Base-by-base conservation (phyloP, 1,140 invertebrate genomes). In the Laupala kohalensis region DNA sequence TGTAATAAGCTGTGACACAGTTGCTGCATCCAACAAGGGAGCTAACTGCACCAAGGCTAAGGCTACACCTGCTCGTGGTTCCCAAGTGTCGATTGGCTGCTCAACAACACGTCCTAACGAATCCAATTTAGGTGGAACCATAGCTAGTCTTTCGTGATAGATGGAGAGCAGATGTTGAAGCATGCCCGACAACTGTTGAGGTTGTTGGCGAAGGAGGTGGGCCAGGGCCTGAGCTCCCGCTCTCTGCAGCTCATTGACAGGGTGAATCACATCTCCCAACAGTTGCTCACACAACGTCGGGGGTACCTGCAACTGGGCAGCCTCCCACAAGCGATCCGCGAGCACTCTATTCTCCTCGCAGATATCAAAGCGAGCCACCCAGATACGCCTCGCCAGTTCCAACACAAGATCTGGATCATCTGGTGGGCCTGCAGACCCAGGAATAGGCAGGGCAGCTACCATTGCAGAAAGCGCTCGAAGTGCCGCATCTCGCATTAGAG, bases 21-120 rank as follows among this genome's bases (percentile, higher is more conserved):
- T 83, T 24, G 88, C 85, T 0, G 88, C 80, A 5, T 84, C 85
- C 6, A 96, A 82, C 25, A 89, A 82, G 9, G 88, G 86, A 9
- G 91, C 90, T 72, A 95, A 82, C 78, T 92, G 87, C 3, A 83
- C 84, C 25, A 97, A 82, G 23, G 92, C 89, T 70, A 95, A 82
- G 0, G 93, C 96, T 67, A 96, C 90, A 23, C 96, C 97, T 75
- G 90, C 86, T 64, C 97, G 84, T 2, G 91, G 90, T 71, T 90
- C 89, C 94, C 94, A 99, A 73, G 88, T 87, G 80, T 98, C 95
- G 63, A 92, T 84, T 30, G 92, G 88, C 75, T 93, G 90, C 76
- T 90, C 88, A 23, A 95, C 83, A 75, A 95, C 88, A 65, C 97
- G 88, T 53, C 96, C 96, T 83, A 98, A 96, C 78, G 92, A 88